Base-by-base conservation (phyloP, 2,113 vertebrate genomes). In the Ibidorhyncha struthersii region DNA sequence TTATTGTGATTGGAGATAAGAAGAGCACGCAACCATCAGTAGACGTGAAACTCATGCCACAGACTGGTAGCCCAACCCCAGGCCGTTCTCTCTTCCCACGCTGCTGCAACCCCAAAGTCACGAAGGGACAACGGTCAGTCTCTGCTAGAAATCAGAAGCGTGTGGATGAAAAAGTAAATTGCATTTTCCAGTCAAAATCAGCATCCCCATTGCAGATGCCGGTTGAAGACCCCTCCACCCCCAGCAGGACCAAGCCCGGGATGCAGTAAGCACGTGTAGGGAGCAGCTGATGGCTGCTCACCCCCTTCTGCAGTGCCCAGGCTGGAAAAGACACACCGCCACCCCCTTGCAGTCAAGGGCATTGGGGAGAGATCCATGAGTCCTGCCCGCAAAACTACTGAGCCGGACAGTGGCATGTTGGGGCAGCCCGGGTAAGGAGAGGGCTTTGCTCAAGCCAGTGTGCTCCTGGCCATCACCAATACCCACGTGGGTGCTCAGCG, bases 121-220 rank as follows among this genome's bases (percentile, higher is more conserved):
- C 1, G 3, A n/a, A 40, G 17, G 25, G 79, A 18, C 2, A 6
- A 5, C 6, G 0, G 2, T 9, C 1, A 3, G 2, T 47, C 14
- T 65, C 43, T 40, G 72, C 38, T 9, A 23, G 29, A 40, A 15
- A 5, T 26, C 36, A 50, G 41, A 65, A 77, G 13, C 0, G 3
- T 5, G 30, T 0, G 4, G n/a, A 36, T 36, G 63, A 38, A 43
- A 8, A 29, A 52, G 10, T 6, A 34, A 32, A 40, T 23, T 22
- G 34, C 6, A 1, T 62, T 52, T 65, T 22, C 18, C 30, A 9
- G 21, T 19, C 14, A 8, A 19, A 12, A 22, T 36, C n/a, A 38
- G 21, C 36, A 12, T 25, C 40, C 12, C 40, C 8, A 14, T 8
- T 29, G 43, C 27, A 63, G 36, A 6, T 3, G 7, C 58, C 1